Evolutionary conservation across 2,797 vertebrate species (phyloP).

Genomic region (Centropyge bicolor): DNA sequence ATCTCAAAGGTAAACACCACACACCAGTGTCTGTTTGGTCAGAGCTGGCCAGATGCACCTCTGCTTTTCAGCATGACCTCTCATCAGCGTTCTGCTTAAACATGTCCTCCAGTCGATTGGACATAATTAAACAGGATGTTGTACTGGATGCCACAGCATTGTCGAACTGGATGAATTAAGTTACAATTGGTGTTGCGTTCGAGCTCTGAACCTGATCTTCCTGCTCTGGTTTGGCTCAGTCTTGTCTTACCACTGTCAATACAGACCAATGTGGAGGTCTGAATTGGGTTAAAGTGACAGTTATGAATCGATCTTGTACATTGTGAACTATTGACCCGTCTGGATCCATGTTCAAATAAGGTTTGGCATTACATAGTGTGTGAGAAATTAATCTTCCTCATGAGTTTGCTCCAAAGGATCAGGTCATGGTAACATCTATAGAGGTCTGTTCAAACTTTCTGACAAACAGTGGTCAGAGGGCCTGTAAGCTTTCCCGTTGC

Average conservation of each 20-base stretch:
- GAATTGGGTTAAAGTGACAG: slow-evolving; percentile 60
- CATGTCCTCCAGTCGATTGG: not conserved
- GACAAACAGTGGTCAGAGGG: not conserved
- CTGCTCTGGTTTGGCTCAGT: slow-evolving; percentile 73
- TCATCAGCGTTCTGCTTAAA: no score
- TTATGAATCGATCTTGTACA: slow-evolving; percentile 32
- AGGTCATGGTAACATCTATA: not conserved
- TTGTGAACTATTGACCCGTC: slow-evolving; percentile 60
- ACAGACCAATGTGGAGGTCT: slow-evolving; percentile 20
- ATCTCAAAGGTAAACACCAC: no score
- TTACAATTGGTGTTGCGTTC: slow-evolving; percentile 40
- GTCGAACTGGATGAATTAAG: slow-evolving; percentile 35
- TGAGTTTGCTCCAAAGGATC: not conserved
- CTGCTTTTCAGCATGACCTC: no score
- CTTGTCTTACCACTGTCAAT: slow-evolving; percentile 39
- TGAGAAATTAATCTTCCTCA: slow-evolving; percentile 32
- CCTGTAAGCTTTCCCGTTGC: not conserved
- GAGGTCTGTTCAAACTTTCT: not conserved
- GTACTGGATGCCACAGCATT: slow-evolving; percentile 14
- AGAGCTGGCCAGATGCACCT: no score
- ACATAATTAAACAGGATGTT: not conserved
- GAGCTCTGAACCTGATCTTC: slow-evolving; percentile 37
- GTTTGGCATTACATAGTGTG: slow-evolving; percentile 40
- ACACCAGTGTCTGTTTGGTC: no score
- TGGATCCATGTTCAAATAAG: slow-evolving; percentile 47